phyloP scores from a whole-genome alignment of 2,797 vertebrate genomes.

The Rhadinocentrus ornatus region DNA sequence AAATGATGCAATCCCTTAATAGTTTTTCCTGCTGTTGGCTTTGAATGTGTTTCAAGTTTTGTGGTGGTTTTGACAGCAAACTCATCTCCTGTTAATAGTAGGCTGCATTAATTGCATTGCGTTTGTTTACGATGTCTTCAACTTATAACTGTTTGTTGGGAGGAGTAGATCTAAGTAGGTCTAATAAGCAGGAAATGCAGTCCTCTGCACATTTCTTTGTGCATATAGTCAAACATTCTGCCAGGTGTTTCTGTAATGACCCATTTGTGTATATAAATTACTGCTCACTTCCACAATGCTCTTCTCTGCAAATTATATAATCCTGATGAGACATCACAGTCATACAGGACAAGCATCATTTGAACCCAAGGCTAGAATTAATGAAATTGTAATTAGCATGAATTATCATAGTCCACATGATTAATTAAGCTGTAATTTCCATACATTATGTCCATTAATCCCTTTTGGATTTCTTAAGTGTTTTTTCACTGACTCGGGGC shows the following conservation, averaged over 20 bases:
- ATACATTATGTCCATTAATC: conserved; percentile 68
- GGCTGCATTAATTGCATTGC: too few species aligned
- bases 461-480: conserved; percentile 61
- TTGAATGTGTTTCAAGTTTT: too few species aligned
- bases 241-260: not conserved
- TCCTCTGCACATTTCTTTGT: not conserved
- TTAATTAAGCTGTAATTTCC: conserved; percentile 77
- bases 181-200: not conserved
- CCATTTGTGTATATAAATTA: not conserved
- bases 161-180: too few species aligned
- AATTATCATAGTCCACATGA: conserved; percentile 75
- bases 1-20: too few species aligned
- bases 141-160: too few species aligned
- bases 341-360: conserved; percentile 36
- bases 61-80: too few species aligned
- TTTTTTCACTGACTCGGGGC: conserved; percentile 41
- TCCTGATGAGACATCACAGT: conserved; percentile 26
- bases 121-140: too few species aligned
- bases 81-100: too few species aligned
- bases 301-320: conserved; percentile 8
- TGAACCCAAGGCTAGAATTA: conserved; percentile 63
- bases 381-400: conserved; percentile 71
- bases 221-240: not conserved
- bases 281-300: not conserved
- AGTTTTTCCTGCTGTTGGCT: too few species aligned